These are phyloP conservation scores for Phorcus lineatus DNA, from an alignment of 2,888 invertebrate genomes.

Conservation along the genomic window DNA sequence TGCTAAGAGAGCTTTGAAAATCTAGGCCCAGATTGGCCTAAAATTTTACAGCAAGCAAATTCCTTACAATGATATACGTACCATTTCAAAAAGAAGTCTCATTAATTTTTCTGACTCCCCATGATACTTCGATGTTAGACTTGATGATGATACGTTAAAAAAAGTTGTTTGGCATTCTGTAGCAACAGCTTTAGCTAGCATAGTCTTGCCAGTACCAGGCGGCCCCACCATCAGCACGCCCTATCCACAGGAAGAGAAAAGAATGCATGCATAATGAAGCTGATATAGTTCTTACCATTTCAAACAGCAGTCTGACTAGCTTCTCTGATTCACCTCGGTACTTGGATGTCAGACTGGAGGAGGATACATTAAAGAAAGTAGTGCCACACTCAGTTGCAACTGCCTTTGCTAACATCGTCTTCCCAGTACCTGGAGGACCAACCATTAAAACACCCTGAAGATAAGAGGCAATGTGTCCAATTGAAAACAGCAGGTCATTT, in stretches of 20 bases:
- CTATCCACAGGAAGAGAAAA: constrained; percentile 52
- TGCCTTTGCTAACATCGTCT: constrained; percentile 78
- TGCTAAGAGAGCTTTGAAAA: no score
- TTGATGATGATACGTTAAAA: constrained; percentile 92
- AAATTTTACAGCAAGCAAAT: no score
- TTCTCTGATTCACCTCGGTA: constrained; percentile 99
- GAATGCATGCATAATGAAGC: constrained; percentile 34
- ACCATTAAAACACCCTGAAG: constrained; percentile 76
- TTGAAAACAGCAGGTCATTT: no score
- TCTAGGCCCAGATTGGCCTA: no score
- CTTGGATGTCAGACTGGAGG: constrained; percentile 97
- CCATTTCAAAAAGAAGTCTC: constrained; percentile 96
- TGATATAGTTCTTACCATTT: constrained; percentile 86
- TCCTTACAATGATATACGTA: constrained; percentile 70
- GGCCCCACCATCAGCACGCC: constrained; percentile 75
- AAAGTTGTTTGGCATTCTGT: constrained; percentile 78
- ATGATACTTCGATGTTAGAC: constrained; percentile 95
- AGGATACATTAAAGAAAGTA: constrained; percentile 87
- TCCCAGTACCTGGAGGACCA: constrained; percentile 78
- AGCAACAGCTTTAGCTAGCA: constrained; percentile 77
- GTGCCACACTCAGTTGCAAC: constrained; percentile 78
- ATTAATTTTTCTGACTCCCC: constrained; percentile 99
- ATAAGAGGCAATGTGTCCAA: constrained; percentile 12
- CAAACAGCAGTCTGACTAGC: constrained; percentile 94
- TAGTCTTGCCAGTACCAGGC: constrained; percentile 78